Evolutionary conservation across 2,113 vertebrate genomes (phyloP), one percentile per base, ranked within the genome.

Genomic region (Gracilinanus agilis): DNA sequence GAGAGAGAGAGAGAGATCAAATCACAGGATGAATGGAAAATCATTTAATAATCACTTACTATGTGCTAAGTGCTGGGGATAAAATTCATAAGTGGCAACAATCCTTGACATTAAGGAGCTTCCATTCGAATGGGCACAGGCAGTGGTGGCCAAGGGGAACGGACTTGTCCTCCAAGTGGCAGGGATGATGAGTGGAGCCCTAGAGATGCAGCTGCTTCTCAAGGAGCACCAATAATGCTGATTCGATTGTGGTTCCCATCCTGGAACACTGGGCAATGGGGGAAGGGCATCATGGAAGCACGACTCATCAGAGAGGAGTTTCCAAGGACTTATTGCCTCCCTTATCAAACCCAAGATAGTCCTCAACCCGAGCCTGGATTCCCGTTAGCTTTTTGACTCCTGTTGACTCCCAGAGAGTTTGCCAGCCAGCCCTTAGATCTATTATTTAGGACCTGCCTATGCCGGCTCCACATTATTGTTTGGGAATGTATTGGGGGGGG

Each of bases 11-110:
- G 1, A 61, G 56, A 10, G 11, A 27, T n/a, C n/a, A n/a, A n/a
- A n/a, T n/a, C n/a, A n/a, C n/a, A n/a, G n/a, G n/a, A n/a, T n/a
- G 56, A 61, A 61, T 61, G 56, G 27, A 61, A 27, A 61, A 61
- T 27, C 4, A 49, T 49, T 49, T 49, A 49, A 54, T 5, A 61
- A 29, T 29, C 24, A 29, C 9, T 61, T 3, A 27, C 53, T 94
- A 83, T 89, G 88, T 96, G 92, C 21, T 0, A 53, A 91, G 83
- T 53, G 29, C 29, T 44, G 3, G 49, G 94, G 91, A 61, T 89
- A 94, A 91, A 95, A 89, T 44, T 53, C 58, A 92, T 61, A 95
- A 40, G 58, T 91, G 90, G 88, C 10, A 40, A 8, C 53, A 29
- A 90, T 12, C 27, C 89, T 89, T 75, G 3, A 44, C 54, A 90